phyloP scores from a whole-genome alignment of 1,140 invertebrate genomes.

The Ceratosolen fusciceps region DNA sequence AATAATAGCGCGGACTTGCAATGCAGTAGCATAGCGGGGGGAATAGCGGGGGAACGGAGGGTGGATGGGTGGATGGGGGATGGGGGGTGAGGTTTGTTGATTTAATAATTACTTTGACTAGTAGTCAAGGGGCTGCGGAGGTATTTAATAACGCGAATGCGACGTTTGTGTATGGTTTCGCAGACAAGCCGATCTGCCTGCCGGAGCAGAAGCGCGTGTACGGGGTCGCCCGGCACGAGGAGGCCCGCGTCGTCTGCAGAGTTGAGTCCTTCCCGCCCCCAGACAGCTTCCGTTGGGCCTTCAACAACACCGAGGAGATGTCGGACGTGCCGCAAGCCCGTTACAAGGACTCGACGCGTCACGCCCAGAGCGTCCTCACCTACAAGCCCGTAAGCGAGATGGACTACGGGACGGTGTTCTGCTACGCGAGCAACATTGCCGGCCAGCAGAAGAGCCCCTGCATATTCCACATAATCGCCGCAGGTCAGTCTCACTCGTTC shows the following conservation, averaged over 20 bases:
- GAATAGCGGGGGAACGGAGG: no score
- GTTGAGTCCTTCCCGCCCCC: constrained; percentile 89
- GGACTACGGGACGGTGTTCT: constrained; percentile 81
- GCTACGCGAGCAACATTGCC: constrained; percentile 78
- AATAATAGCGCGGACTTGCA: no score
- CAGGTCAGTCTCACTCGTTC: constrained; percentile 70
- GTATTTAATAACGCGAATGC: no score
- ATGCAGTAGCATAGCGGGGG: no score
- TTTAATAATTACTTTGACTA: no score
- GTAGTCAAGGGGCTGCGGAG: no score
- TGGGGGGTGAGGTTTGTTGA: no score
- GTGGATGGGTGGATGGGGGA: no score
- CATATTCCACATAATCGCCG: constrained; percentile 79
- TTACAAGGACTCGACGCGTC: constrained; percentile 75
- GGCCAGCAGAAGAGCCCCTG: constrained; percentile 79
- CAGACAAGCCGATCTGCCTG: constrained; percentile 89
- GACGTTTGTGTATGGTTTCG: no score
- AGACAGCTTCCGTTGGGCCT: constrained; percentile 88
- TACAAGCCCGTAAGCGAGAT: constrained; percentile 85
- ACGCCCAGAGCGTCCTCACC: constrained; percentile 80
- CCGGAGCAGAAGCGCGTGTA: constrained; percentile 84
- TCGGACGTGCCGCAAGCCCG: constrained; percentile 80
- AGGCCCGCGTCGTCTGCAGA: constrained; percentile 84
- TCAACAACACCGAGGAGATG: constrained; percentile 88
- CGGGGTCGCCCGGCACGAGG: constrained; percentile 87